These are phyloP conservation scores for Melitaea cinxia DNA, from an alignment of 1,140 invertebrate species.

Conservation along the genomic window DNA sequence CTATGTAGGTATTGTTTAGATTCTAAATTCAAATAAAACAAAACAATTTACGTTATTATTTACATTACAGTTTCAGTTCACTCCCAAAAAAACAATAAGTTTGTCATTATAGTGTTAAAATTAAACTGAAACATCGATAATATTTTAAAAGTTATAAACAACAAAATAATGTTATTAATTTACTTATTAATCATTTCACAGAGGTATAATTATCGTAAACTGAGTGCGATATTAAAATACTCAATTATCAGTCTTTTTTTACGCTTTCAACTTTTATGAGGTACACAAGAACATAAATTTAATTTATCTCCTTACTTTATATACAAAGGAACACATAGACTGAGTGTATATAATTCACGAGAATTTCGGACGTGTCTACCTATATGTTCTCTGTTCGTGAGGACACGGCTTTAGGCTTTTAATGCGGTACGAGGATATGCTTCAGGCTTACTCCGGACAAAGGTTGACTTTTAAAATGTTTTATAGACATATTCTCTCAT, in stretches of 20 bases:
- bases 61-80: too few relatives aligned
- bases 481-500: neutral
- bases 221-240: neutral
- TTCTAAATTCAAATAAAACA: too few relatives aligned
- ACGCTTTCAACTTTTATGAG: too few relatives aligned
- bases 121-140: too few relatives aligned
- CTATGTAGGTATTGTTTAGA: too few relatives aligned
- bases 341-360: slow-evolving; percentile 45
- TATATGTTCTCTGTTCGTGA: slow-evolving; percentile 49
- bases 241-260: neutral
- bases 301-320: slow-evolving; percentile 28
- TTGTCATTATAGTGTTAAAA: too few relatives aligned
- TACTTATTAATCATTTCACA: too few relatives aligned
- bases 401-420: slow-evolving; percentile 45
- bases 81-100: too few relatives aligned
- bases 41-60: too few relatives aligned
- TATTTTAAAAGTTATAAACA: too few relatives aligned
- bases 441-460: neutral
- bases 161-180: too few relatives aligned
- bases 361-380: slow-evolving; percentile 40
- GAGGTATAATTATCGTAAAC: too few relatives aligned
- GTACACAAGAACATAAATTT: slow-evolving; percentile 35
- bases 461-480: slow-evolving; percentile 11
- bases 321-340: slow-evolving; percentile 22
- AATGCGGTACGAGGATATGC: slow-evolving; percentile 33